Evolutionary conservation across 2,113 vertebrate genomes (phyloP), one percentile per base, ranked within the genome.

Genomic region (Coptodon rendalli): DNA sequence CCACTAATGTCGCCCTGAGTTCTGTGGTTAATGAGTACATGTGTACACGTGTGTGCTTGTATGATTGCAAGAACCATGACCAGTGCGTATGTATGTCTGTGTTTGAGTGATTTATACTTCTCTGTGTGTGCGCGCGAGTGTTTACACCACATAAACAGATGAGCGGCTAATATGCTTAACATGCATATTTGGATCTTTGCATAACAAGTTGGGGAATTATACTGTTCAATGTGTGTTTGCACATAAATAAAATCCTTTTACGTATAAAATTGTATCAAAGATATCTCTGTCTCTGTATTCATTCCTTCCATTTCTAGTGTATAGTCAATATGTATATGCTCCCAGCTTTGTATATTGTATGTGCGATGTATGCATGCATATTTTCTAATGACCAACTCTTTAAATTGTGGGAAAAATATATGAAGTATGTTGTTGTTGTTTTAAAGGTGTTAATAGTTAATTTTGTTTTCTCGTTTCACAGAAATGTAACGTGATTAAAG

Each of bases 21-120:
- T 94, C 92, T 93, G 85, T 87, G 54, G 87, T 90, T 94, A 94
- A 93, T 92, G 86, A 92, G 78, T 68, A 88, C 85, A 85, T 59
- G 76, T 80, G 66, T 80, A 66, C 73, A 19, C 14, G 13, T 56
- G 36, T 78, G 81, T 56, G 76, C 87, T 31, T 83, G 54, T 57
- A 52, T 36, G 43, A 79, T 4, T 84, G 16, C 12, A 12, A 73
- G 31, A n/a, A 31, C 16, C 57, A 45, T 24, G 53, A 73, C n/a
- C 85, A 76, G 78, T 78, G 80, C 56, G 5, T 12, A 61, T 59
- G 19, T 45, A 13, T 73, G 24, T 34, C 5, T 87, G 7, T 83
- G 19, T 87, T 19, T 80, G 12, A 53, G n/a, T 66, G 24, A 29
- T 82, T 78, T 27, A 22, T 79, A 31, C 78, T 50, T 56, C 13